phyloP scores from a whole-genome alignment of 2,888 invertebrate genomes.

The Ditula angustiorana region DNA sequence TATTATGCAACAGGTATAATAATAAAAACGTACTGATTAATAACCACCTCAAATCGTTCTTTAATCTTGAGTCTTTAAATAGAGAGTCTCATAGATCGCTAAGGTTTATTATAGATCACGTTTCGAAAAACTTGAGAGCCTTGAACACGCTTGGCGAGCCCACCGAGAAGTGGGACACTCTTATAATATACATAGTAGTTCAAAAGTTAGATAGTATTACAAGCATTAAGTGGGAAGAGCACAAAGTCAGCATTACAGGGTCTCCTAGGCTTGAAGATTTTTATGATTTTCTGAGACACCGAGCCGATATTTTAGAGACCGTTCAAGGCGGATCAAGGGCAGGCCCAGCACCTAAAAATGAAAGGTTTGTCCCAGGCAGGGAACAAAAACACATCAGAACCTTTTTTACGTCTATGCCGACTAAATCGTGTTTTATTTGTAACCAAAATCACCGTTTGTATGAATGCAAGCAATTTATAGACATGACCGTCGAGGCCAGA shows the following conservation, averaged over 20 bases:
- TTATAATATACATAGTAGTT: neutral
- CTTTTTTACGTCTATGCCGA: neutral
- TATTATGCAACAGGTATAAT: conserved; percentile 17
- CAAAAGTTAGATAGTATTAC: conserved; percentile 4
- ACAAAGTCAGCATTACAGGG: conserved; percentile 7
- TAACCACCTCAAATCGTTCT: conserved; percentile 24
- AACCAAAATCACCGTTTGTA: neutral
- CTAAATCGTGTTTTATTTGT: neutral
- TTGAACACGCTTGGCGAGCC: conserved; percentile 2
- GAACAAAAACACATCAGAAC: neutral
- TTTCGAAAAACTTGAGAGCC: conserved; percentile 15
- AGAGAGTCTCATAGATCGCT: conserved; percentile 19
- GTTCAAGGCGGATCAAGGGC: neutral
- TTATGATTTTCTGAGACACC: conserved; percentile 7
- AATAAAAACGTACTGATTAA: conserved; percentile 20
- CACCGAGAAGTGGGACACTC: conserved; percentile 1
- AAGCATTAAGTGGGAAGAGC: conserved; percentile 20
- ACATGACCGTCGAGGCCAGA: conserved; percentile 1
- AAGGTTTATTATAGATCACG: conserved; percentile 13
- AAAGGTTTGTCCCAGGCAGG: neutral
- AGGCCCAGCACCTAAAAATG: neutral
- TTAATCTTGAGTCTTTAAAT: conserved; percentile 10
- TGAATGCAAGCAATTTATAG: neutral
- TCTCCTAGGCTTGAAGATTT: conserved; percentile 6
- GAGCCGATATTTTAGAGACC: conserved; percentile 9